A percentile compares a stretch with the other conserved stretches of the same genome.
Conservation (phyloP, 64 coral and sea anemone genomes). For the Montipora efflorescens region DNA sequence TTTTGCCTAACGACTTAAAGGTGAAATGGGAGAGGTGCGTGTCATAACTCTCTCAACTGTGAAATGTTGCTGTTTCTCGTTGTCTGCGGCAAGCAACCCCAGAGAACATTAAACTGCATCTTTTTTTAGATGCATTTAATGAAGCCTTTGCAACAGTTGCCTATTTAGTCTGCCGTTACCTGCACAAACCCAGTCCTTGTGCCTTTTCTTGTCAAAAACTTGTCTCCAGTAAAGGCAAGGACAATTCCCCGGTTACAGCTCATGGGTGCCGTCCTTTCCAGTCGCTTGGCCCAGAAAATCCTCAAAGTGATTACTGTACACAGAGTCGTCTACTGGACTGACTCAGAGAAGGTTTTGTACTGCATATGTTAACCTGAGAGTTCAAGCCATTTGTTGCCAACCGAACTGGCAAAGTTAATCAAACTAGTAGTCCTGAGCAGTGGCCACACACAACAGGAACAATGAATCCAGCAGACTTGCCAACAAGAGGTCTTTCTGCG, state of each 20-base stretch:
- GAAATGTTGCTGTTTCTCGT: slow-evolving; percentile 52
- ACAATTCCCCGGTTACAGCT: slow-evolving; percentile 62
- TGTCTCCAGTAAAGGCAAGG: slow-evolving; percentile 44
- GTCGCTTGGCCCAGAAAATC: slow-evolving; percentile 48
- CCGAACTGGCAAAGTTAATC: slow-evolving; percentile 46
- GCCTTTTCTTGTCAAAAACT: slow-evolving; percentile 53
- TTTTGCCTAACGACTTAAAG: neutral
- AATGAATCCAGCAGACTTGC: neutral
- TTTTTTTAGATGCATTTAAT: slow-evolving; percentile 71
- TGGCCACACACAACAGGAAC: slow-evolving; percentile 35
- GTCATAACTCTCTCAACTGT: slow-evolving; percentile 53
- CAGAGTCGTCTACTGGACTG: slow-evolving; percentile 54
- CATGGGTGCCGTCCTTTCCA: slow-evolving; percentile 63
- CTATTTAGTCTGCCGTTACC: slow-evolving; percentile 64
- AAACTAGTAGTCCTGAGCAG: slow-evolving; percentile 28
- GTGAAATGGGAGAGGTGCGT: slow-evolving; percentile 43
- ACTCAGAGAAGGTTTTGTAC: slow-evolving; percentile 64
- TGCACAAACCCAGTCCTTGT: neutral
- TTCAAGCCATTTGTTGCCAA: slow-evolving; percentile 78
- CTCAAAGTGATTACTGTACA: slow-evolving; percentile 26
- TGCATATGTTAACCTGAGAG: slow-evolving; percentile 25
- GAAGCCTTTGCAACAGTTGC: slow-evolving; percentile 57
- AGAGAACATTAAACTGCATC: slow-evolving; percentile 30
- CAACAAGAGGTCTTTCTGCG: no score
- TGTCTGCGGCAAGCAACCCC: slow-evolving; percentile 55